Percentiles rank a stretch among this genome's conserved stretches.
These are phyloP conservation scores for Cheilosia pagana DNA, from an alignment of 2,888 invertebrate species.

Conservation along the genomic window DNA sequence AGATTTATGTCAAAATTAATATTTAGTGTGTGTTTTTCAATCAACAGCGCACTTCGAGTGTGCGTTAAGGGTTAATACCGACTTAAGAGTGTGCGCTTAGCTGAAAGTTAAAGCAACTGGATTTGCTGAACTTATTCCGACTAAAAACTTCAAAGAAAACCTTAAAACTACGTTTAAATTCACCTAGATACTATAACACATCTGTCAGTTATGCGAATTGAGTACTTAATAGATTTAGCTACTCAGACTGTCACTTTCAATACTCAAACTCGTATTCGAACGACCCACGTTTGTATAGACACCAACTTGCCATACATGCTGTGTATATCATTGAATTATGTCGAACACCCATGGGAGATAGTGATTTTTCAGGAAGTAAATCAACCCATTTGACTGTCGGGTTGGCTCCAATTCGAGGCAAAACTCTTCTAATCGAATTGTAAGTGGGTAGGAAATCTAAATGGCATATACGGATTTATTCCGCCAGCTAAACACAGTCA, in stretches of 20 bases:
- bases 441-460: conserved; percentile 68
- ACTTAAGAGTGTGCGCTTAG: too few species aligned
- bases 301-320: conserved; percentile 40
- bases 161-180: too few species aligned
- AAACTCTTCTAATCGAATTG: conserved; percentile 64
- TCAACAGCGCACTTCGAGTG: too few species aligned
- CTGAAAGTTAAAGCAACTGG: too few species aligned
- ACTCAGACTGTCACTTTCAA: conserved; percentile 32
- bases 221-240: neutral
- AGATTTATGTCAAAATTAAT: too few species aligned
- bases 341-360: conserved; percentile 30
- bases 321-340: conserved; percentile 36
- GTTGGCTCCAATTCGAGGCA: conserved; percentile 57
- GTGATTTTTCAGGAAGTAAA: conserved; percentile 60
- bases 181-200: too few species aligned
- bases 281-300: neutral
- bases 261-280: conserved; percentile 17
- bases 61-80: too few species aligned
- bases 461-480: conserved; percentile 54
- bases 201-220: neutral
- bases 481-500: conserved; percentile 21
- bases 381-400: conserved; percentile 62
- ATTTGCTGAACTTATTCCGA: too few species aligned
- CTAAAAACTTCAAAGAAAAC: too few species aligned
- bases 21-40: too few species aligned